Evolutionary conservation across 2,888 invertebrate genomes (phyloP), one percentile per base, ranked within the genome.

Genomic region (Encarsia formosa): DNA sequence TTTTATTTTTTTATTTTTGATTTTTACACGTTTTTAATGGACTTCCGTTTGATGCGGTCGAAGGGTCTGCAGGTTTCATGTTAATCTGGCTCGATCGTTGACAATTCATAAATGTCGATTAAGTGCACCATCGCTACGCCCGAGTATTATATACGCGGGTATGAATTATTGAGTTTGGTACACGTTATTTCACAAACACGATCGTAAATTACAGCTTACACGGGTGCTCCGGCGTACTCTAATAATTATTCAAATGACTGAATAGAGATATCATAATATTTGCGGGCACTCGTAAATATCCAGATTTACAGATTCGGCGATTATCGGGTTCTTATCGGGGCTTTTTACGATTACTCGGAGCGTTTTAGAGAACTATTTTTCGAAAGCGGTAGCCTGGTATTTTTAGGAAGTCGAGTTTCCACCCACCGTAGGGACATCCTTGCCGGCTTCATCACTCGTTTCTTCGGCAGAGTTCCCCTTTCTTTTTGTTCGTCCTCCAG

Each of bases 191-290:
- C 35, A 48, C 6, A 44, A 29, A 51, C 47, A 38, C 49, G 20
- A 41, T 37, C 42, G 52, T 52, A 49, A 52, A 56, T 56, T 46
- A 26, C 49, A 29, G 38, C 26, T 39, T 46, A 47, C 43, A 47
- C 39, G 45, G 39, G 37, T 48, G 32, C 5, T 9, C 35, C 5
- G 4, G 5, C 26, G 31, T 48, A 22, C 38, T 29, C 48, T 34
- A 51, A 51, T 55, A 49, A 51, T 54, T 48, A 51, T 55, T 55
- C 55, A 51, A 55, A 45, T 18, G 31, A 11, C 42, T 16, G 15
- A 34, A 54, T 48, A 39, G 51, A 55, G 55, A 55, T 38, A 43
- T 48, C 52, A 51, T 51, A 51, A 51, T 51, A 47, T 51, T 54
- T 44, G 38, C 38, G 24, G 22, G n/a, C n/a, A n/a, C n/a, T n/a